Evolutionary conservation across 1,140 invertebrate genomes (phyloP).

Genomic region (Drosophila insularis): DNA sequence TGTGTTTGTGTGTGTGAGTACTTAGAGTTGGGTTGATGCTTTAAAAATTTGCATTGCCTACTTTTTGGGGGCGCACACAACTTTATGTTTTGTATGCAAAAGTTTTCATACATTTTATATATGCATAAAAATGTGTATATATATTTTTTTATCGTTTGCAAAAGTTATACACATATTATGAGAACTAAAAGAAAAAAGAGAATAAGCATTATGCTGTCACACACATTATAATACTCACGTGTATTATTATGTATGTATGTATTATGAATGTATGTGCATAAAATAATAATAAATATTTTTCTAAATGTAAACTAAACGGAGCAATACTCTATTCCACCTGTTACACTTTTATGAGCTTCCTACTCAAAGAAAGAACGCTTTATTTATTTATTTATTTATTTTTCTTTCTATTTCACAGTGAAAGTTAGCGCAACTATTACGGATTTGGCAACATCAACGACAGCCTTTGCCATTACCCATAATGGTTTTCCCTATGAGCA

Average conservation of each 20-base stretch:
- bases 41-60: constrained; percentile 66
- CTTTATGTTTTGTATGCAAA: constrained; percentile 17
- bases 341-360: neutral
- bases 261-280: constrained; percentile 34
- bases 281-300: constrained; percentile 17
- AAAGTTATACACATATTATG: constrained; percentile 72
- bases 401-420: neutral
- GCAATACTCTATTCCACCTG: neutral
- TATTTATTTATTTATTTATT: neutral
- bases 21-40: constrained; percentile 19
- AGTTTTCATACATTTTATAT: constrained; percentile 11
- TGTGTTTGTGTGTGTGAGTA: constrained; percentile 11
- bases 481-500: constrained; percentile 21
- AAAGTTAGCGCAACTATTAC: neutral
- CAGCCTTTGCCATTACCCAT: neutral
- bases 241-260: constrained; percentile 56
- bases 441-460: neutral
- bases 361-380: neutral
- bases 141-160: constrained; percentile 11
- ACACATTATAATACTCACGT: constrained; percentile 68
- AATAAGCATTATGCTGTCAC: constrained; percentile 29
- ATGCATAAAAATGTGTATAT: neutral
- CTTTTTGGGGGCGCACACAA: constrained; percentile 29
- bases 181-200: constrained; percentile 17
- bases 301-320: neutral